Evolutionary conservation across 2,888 invertebrate genomes (phyloP).

Genomic region (Cancer borealis): DNA sequence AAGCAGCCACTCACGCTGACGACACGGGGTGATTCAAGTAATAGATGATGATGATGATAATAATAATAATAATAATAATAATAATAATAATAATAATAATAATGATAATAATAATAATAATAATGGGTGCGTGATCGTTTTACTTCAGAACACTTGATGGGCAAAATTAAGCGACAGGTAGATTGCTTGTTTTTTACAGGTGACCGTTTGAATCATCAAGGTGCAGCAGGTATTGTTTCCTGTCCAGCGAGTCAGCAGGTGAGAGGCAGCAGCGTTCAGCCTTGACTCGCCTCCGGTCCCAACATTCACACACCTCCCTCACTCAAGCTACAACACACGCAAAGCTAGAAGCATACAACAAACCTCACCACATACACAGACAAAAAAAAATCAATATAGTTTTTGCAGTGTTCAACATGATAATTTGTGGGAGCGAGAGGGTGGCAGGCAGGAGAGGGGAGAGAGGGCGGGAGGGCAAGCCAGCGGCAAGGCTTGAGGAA

Average conservation of each 20-base stretch:
- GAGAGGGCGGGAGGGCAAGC: neutral
- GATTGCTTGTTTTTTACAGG: neutral
- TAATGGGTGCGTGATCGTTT: neutral
- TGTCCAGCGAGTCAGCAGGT: neutral
- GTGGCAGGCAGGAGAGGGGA: neutral
- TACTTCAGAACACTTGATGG: neutral
- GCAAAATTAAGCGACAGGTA: neutral
- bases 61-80: no score
- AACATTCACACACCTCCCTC: neutral
- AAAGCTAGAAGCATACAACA: neutral
- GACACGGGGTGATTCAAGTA: neutral
- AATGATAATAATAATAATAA: no score
- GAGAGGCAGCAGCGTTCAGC: slow-evolving; percentile 6
- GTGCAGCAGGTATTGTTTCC: slow-evolving; percentile 13
- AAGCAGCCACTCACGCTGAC: neutral
- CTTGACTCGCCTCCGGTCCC: neutral
- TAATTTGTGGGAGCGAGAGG: slow-evolving; percentile 1
- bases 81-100: no score
- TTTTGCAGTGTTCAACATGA: neutral
- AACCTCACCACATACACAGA: neutral
- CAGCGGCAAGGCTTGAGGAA: slow-evolving; percentile 6
- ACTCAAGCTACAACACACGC: neutral
- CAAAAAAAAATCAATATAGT: neutral
- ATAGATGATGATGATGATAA: neutral
- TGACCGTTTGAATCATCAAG: neutral